These are phyloP conservation scores for Conops quadrifasciatus DNA, from an alignment of 2,888 invertebrate genomes.

Conservation along the genomic window DNA sequence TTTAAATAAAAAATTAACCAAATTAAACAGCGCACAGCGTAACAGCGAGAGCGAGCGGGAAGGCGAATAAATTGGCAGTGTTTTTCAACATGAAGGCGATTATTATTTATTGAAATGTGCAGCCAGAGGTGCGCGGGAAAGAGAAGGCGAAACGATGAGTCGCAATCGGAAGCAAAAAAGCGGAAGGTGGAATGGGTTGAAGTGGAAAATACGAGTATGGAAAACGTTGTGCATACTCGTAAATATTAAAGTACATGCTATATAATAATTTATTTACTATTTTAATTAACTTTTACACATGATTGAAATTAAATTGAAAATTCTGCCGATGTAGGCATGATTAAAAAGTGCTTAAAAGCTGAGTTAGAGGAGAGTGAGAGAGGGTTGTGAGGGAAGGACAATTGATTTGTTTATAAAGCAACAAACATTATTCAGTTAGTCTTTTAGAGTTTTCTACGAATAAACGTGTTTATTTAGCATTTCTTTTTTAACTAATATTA, in stretches of 20 bases:
- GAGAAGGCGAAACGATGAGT: not conserved
- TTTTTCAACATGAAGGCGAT: slow-evolving; percentile 22
- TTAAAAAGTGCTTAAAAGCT: not conserved
- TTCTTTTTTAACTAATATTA: no score
- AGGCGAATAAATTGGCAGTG: slow-evolving; percentile 16
- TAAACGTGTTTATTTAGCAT: no score
- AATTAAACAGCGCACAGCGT: not conserved
- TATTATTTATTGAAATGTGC: slow-evolving; percentile 27
- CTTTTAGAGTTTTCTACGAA: no score
- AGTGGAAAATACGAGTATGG: slow-evolving; percentile 10
- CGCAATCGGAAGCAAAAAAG: not conserved
- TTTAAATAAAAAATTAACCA: slow-evolving; percentile 18
- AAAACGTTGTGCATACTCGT: slow-evolving; percentile 20
- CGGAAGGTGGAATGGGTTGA: slow-evolving; percentile 7
- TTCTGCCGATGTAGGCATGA: slow-evolving; percentile 8
- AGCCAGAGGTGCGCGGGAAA: not conserved
- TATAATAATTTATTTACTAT: slow-evolving; percentile 60
- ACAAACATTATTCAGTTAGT: no score
- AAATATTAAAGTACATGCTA: slow-evolving; percentile 48
- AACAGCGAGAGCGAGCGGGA: not conserved
- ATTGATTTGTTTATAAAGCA: no score
- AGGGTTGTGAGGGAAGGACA: no score
- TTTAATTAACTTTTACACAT: slow-evolving; percentile 60
- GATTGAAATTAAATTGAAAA: slow-evolving; percentile 57
- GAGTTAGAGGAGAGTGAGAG: not conserved